Evolutionary conservation across 2,888 invertebrate species (phyloP).

Genomic region (Cosmia pyralina): DNA sequence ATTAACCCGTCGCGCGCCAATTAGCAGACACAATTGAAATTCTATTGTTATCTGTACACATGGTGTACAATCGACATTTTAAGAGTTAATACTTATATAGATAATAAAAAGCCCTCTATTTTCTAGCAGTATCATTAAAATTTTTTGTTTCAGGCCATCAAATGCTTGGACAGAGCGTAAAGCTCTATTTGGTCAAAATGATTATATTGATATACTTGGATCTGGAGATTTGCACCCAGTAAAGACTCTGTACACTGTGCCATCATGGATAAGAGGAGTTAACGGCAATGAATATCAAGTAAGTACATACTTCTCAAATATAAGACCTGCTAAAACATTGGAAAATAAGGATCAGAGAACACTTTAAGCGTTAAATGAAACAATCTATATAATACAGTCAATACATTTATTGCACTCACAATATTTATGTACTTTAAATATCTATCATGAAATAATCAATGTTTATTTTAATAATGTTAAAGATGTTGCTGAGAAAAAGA

Average conservation of each 20-base stretch:
- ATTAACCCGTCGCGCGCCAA: no score
- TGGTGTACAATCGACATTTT: no score
- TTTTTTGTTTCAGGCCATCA: conserved; percentile 90
- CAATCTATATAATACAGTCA: background rate
- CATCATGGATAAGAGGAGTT: conserved; percentile 97
- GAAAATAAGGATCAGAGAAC: background rate
- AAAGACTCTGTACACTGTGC: conserved; percentile 95
- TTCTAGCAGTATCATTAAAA: background rate
- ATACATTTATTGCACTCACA: conserved; percentile 11
- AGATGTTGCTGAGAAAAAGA: conserved; percentile 92
- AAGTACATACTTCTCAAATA: conserved; percentile 59
- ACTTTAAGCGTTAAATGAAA: conserved; percentile 1
- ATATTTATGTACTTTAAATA: background rate
- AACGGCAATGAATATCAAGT: conserved; percentile 95
- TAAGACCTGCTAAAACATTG: background rate
- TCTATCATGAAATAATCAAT: background rate
- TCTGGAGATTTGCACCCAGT: conserved; percentile 95
- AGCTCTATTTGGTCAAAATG: conserved; percentile 98
- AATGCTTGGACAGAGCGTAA: conserved; percentile 94
- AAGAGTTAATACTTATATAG: no score
- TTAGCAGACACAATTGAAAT: no score
- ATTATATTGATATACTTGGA: conserved; percentile 98
- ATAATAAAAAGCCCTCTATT: background rate
- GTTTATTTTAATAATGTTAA: conserved; percentile 54
- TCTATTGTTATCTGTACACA: no score